phyloP scores from a whole-genome alignment of 1,140 invertebrate species.

The Ips typographus region DNA sequence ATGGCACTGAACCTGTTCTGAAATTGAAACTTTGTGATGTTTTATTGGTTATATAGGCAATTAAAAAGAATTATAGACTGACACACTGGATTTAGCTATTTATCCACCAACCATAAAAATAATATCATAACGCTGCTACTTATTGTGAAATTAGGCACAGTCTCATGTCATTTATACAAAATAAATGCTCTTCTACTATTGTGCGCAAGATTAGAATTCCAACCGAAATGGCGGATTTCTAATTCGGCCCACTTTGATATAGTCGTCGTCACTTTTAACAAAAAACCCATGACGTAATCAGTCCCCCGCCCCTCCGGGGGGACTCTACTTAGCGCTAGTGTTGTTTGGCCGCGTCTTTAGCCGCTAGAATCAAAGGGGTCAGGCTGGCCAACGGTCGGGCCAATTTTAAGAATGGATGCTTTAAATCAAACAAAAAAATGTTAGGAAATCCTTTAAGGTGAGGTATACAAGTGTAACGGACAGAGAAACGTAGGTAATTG shows the following conservation, averaged over 20 bases:
- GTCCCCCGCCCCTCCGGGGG: not conserved
- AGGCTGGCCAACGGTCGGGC: constrained; percentile 93
- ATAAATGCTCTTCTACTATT: constrained; percentile 40
- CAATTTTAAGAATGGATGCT: constrained; percentile 97
- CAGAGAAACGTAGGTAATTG: too few species aligned
- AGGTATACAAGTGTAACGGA: too few species aligned
- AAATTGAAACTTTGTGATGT: too few species aligned
- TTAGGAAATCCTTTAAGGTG: not conserved
- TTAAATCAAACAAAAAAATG: constrained; percentile 31
- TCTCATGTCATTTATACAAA: constrained; percentile 47
- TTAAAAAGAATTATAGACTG: too few species aligned
- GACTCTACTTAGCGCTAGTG: constrained; percentile 60
- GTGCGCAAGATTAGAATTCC: too few species aligned
- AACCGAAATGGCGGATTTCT: too few species aligned
- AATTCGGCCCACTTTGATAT: constrained; percentile 29
- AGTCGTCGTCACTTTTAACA: constrained; percentile 32
- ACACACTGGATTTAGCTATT: too few species aligned
- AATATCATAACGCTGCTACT: constrained; percentile 1
- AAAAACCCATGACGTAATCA: constrained; percentile 37
- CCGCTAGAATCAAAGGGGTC: constrained; percentile 95
- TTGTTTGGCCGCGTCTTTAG: constrained; percentile 90
- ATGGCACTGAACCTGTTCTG: constrained; percentile 21
- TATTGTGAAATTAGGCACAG: constrained; percentile 50
- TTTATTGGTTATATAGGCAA: too few species aligned
- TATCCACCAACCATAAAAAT: too few species aligned